These are phyloP conservation scores for Melanotaenia pygmaea DNA, from an alignment of 2,797 vertebrate genomes.

Conservation along the genomic window DNA sequence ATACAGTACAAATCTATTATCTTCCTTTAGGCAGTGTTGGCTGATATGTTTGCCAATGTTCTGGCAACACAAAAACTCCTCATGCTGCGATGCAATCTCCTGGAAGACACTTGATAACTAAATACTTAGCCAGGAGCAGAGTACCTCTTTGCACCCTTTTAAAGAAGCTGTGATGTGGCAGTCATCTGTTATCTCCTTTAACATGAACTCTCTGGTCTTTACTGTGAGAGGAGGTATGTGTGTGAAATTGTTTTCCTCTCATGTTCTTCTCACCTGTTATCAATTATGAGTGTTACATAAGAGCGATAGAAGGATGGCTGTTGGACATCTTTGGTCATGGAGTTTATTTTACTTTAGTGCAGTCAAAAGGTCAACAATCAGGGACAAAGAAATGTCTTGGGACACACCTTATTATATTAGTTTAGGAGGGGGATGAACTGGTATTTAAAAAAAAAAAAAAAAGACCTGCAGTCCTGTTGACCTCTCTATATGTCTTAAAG, in stretches of 20 bases:
- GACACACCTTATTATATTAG: neutral
- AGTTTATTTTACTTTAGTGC: slow-evolving; percentile 30
- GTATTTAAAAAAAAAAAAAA: slow-evolving; percentile 4
- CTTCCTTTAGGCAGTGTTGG: neutral
- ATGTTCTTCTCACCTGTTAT: slow-evolving; percentile 52
- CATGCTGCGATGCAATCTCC: neutral
- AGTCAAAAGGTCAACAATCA: slow-evolving; percentile 30
- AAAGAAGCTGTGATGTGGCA: slow-evolving; percentile 34
- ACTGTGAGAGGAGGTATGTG: slow-evolving; percentile 40
- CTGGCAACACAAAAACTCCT: slow-evolving; percentile 4
- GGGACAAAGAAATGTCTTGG: slow-evolving; percentile 14
- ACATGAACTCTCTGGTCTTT: slow-evolving; percentile 39
- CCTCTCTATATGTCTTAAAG: slow-evolving; percentile 25
- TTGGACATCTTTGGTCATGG: slow-evolving; percentile 22
- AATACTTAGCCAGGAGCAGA: slow-evolving; percentile 15
- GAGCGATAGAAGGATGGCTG: slow-evolving; percentile 43
- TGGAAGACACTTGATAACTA: slow-evolving; percentile 34
- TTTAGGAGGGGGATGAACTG: slow-evolving; percentile 9
- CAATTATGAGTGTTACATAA: slow-evolving; percentile 61
- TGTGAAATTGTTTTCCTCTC: slow-evolving; percentile 58
- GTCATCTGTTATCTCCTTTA: slow-evolving; percentile 58
- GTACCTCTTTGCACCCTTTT: slow-evolving; percentile 15
- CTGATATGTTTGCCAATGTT: neutral
- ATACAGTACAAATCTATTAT: neutral
- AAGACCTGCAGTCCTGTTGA: slow-evolving; percentile 20